Evolutionary conservation across 2,113 vertebrate genomes (phyloP).

Genomic region (Monopterus albus): DNA sequence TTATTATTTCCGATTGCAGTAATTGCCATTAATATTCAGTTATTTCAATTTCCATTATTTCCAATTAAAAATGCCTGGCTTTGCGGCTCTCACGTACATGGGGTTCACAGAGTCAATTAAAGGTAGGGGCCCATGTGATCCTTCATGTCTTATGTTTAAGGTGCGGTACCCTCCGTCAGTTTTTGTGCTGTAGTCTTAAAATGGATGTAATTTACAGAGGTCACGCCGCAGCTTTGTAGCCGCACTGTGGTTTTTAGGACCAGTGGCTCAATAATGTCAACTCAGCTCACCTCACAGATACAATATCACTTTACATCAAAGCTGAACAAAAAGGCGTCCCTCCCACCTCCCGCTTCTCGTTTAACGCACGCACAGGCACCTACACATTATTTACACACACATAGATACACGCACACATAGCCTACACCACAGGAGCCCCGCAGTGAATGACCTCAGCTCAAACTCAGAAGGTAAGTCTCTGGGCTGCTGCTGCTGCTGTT

Average conservation of each 20-base stretch:
- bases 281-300: conserved; percentile 41
- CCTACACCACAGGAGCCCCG: conserved; percentile 43
- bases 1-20: too few species aligned
- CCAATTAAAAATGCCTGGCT: not conserved
- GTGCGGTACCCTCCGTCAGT: conserved; percentile 75
- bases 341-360: conserved; percentile 36
- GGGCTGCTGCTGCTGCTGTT: conserved; percentile 47
- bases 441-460: conserved; percentile 70
- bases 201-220: conserved; percentile 55
- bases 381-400: conserved; percentile 42
- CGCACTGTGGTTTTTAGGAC: conserved; percentile 37
- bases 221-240: conserved; percentile 46
- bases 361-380: conserved; percentile 25
- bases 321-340: conserved; percentile 62
- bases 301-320: conserved; percentile 46
- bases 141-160: conserved; percentile 59
- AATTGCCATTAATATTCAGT: too few species aligned
- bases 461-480: conserved; percentile 64
- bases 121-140: conserved; percentile 55
- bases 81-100: conserved; percentile 19
- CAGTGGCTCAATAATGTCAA: conserved; percentile 53
- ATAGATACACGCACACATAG: not conserved
- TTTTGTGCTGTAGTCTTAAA: conserved; percentile 30
- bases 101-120: conserved; percentile 45
- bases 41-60: too few species aligned